Conservation (phyloP, 2,797 vertebrate species). For the Agapornis canus region DNA sequence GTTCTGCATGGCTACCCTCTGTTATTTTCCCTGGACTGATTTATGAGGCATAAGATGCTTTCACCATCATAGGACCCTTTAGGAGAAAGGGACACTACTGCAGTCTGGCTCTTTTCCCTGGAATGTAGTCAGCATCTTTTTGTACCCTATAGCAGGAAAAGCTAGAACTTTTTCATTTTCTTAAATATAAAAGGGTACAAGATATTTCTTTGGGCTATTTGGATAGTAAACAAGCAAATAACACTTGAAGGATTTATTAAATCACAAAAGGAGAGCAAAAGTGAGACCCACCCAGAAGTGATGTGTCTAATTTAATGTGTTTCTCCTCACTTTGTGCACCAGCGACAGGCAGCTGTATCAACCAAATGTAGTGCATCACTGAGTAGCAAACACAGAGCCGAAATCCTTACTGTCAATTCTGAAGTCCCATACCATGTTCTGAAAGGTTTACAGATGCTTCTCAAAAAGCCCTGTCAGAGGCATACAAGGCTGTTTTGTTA, state of each 20-base stretch:
- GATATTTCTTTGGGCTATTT: not conserved
- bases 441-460: not conserved
- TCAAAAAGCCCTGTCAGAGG: not conserved
- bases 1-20: not conserved
- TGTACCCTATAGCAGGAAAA: not conserved
- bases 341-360: too few species aligned
- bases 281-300: not conserved
- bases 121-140: not conserved
- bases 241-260: not conserved
- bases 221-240: not conserved
- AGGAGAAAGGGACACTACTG: not conserved
- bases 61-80: too few species aligned
- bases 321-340: not conserved
- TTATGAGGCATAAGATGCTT: not conserved
- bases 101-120: not conserved
- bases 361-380: not conserved
- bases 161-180: not conserved
- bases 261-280: not conserved
- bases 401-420: not conserved
- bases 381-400: not conserved
- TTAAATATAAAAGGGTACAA: not conserved
- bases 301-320: fast-evolving
- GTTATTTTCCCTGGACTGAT: not conserved
- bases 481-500: not conserved
- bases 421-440: not conserved